phyloP scores from a whole-genome alignment of 2,888 invertebrate genomes.

The Epinotia bilunana region DNA sequence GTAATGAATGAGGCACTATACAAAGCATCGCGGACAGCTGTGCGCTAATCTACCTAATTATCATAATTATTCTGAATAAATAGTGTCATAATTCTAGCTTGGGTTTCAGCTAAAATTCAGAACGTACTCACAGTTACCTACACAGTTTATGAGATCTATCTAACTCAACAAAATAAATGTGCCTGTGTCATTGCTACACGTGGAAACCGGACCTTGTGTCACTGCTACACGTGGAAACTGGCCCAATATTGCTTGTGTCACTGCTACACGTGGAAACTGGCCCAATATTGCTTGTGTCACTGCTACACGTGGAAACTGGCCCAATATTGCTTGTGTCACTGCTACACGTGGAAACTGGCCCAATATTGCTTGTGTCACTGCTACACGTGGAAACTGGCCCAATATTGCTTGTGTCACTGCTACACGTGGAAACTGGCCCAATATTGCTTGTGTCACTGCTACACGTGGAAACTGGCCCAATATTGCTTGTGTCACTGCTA shows the following conservation, averaged over 20 bases:
- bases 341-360: no score
- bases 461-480: no score
- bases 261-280: no score
- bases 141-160: not conserved
- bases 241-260: not conserved
- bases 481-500: not conserved
- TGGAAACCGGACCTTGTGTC: not conserved
- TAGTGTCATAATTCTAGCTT: not conserved
- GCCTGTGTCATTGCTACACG: not conserved
- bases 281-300: no score
- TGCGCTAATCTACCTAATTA: slow-evolving; percentile 10
- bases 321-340: not conserved
- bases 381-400: no score
- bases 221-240: no score
- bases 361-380: no score
- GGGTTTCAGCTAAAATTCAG: not conserved
- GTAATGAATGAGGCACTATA: not conserved
- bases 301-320: no score
- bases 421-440: no score
- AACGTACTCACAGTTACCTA: not conserved
- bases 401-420: not conserved
- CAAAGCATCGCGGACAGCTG: not conserved
- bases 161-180: not conserved
- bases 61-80: slow-evolving; percentile 18
- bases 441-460: no score